Conservation (phyloP, 2,797 vertebrate genomes). For the Sandelia bainsii region DNA sequence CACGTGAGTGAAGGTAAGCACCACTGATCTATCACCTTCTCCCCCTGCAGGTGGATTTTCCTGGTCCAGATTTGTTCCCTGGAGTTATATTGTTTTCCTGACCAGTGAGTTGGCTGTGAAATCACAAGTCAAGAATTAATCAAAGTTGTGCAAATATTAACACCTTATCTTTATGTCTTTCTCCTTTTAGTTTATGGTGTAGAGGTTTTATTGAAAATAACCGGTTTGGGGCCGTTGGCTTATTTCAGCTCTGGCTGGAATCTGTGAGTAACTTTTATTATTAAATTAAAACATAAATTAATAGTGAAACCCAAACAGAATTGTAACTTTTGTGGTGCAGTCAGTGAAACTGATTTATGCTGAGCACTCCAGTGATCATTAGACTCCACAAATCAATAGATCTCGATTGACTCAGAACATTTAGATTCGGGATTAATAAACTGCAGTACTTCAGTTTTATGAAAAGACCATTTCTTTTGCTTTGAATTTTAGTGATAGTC, state of each 20-base stretch:
- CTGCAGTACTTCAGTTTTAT: not conserved
- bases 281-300: not conserved
- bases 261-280: conserved; percentile 87
- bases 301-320: conserved; percentile 2
- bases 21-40: conserved; percentile 17
- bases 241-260: conserved; percentile 99
- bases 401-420: too few relatives aligned
- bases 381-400: not conserved
- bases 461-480: not conserved
- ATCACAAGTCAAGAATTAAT: not conserved
- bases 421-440: too few relatives aligned
- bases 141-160: conserved; percentile 5
- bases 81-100: conserved; percentile 96
- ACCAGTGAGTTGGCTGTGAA: conserved; percentile 87
- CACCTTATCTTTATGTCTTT: conserved; percentile 33
- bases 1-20: not conserved
- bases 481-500: conserved; percentile 2
- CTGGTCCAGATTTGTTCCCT: conserved; percentile 90
- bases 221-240: conserved; percentile 92
- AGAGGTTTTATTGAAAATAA: conserved; percentile 94
- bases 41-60: conserved; percentile 89
- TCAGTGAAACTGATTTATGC: not conserved
- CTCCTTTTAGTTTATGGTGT: conserved; percentile 91
- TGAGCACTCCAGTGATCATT: not conserved
- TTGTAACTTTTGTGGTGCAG: not conserved